Base-by-base conservation (phyloP, 92 coral and sea anemone species). In the Phenganax stokvisi region DNA sequence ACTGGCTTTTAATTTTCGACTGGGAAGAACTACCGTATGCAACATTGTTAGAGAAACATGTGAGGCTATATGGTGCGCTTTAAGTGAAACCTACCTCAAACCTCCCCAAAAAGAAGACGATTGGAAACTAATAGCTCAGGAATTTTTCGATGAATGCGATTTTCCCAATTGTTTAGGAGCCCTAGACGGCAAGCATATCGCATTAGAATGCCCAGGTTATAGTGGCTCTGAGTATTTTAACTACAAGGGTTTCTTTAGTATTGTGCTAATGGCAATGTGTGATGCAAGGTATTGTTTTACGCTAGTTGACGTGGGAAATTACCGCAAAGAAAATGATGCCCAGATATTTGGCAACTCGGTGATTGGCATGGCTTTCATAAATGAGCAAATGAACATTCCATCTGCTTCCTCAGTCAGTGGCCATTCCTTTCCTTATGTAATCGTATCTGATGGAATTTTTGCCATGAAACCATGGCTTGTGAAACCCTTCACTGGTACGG, bases 131-230 rank as follows among this genome's bases (percentile, higher is more conserved):
- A 75, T 86, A 56, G 83, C 86, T 27, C 16, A 75, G 15, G 86
- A 73, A 86, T 86, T 85, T 82, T 86, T 56, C 25, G 54, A 27
- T 56, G 80, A 82, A 37, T 82, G 85, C 80, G 69, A 83, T 74
- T 83, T 83, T 52, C 85, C 81, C 15, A 76, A 83, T 30, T 72
- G 80, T 56, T 44, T 73, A 56, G 85, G 85, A n/a, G 85, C 85
- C 27, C 47, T 79, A 57, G 74, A 79, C 25, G 73, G 83, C 27
- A 79, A 79, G n/a, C 83, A 63, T 63, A 67, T 79, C 30, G 55
- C 30, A 61, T 53, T 51, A 25, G 83, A 62, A 62, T 79, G 83
- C 6, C 73, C 83, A 37, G 25, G 51, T 10, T 20, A 79, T 51
- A 53, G 74, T 11, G 71, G 74, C 56, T 79, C 74, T 17, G 74